These are phyloP conservation scores for Synergus umbraculus DNA, from an alignment of 2,888 invertebrate genomes.

Conservation along the genomic window DNA sequence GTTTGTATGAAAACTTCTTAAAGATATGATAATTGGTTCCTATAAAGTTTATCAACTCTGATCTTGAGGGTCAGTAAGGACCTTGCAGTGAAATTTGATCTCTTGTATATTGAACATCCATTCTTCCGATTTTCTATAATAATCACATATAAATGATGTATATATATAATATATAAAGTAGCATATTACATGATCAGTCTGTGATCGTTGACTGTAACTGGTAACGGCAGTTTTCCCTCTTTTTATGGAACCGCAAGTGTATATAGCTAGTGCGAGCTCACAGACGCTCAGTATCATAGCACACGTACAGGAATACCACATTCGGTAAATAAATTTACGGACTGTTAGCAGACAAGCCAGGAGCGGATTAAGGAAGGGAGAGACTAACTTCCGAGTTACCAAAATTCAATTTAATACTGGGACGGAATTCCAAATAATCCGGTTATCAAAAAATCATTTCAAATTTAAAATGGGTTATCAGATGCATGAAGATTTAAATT, in stretches of 20 bases:
- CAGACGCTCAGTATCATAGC: slow-evolving; percentile 18
- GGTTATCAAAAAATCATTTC: neutral
- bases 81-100: slow-evolving; percentile 4
- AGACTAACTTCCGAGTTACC: neutral
- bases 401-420: neutral
- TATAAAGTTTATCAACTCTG: slow-evolving; percentile 1
- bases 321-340: slow-evolving; percentile 32
- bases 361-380: slow-evolving; percentile 29
- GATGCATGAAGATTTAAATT: neutral
- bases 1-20: neutral
- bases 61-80: neutral
- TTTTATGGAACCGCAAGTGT: slow-evolving; percentile 37
- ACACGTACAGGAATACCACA: slow-evolving; percentile 1
- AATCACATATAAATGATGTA: slow-evolving; percentile 34
- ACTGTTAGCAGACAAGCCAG: slow-evolving; percentile 23
- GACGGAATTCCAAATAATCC: neutral
- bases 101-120: slow-evolving; percentile 21
- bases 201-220: slow-evolving; percentile 39
- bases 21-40: neutral
- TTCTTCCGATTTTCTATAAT: slow-evolving; percentile 11
- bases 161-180: neutral
- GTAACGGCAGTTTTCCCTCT: slow-evolving; percentile 40
- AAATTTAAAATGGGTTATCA: neutral
- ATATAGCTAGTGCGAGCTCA: slow-evolving; percentile 21
- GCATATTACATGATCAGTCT: slow-evolving; percentile 34